Evolutionary conservation across 2,113 vertebrate species (phyloP).

Genomic region (Danio rerio): GRCz12tu NC_133199.1:35005501-35006000

Average conservation of each 20-base stretch:
- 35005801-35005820: neutral
- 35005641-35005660: slow-evolving; percentile 15
- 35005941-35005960: neutral
- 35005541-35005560: neutral
- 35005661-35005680: neutral
- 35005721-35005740: slow-evolving; percentile 6
- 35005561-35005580: slow-evolving; percentile 94
- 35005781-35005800: neutral
- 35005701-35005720: slow-evolving; percentile 18
- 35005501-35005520: neutral
- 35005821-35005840: neutral
- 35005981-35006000: neutral
- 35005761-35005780: slow-evolving; percentile 7
- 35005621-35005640: neutral
- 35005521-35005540: neutral
- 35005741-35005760: slow-evolving; percentile 31
- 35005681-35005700: neutral
- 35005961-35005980: neutral
- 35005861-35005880: neutral
- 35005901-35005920: neutral
- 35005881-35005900: neutral
- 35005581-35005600: slow-evolving; percentile 93
- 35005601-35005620: slow-evolving; percentile 73
- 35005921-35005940: neutral
- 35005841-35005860: neutral